Evolutionary conservation across 2,797 vertebrate species (phyloP), one percentile per base, ranked within the genome.

Genomic region (Babyrousa celebensis): DNA sequence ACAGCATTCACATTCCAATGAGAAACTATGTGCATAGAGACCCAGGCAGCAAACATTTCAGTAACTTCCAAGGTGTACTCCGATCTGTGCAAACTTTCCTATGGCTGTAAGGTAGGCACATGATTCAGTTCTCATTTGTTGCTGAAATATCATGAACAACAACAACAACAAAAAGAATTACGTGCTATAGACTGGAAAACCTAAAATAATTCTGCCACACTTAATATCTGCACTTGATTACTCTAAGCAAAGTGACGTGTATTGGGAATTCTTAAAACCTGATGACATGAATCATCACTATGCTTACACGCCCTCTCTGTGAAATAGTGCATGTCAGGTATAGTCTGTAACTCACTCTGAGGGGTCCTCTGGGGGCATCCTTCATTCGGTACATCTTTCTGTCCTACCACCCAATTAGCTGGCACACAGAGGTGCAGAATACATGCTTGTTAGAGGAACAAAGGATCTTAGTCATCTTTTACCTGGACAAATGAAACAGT

Each of bases 191-290:
- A 87, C 70, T 36, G 92, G 58, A 83, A 85, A 89, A 72, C 4
- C 65, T 36, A 79, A 91, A 70, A 77, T 74, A 79, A 68, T 86
- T 65, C 54, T 72, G 54, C 7, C 32, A 56, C 48, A 88, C 21
- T 85, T 27, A 80, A 2, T 72, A 84, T 36, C 62, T 85, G 54
- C 48, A 90, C 52, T 36, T 36, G 85, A 93, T 94, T n/a, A 32
- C 62, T 68, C 23, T 18, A 83, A 32, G 36, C 3, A 43, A 79
- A 85, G 94, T 18, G 78, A 70, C 52, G 79, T 8, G 7, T 7
- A 11, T 8, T 2, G n/a, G 63, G 48, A 23, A 89, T 62, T 88
- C 20, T 91, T 65, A 83, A 79, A 71, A 29, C 63, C 3, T 67
- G 58, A 54, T 67, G 14, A 40, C 1, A 20, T 20, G 12, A 91